Base-by-base conservation (phyloP, 2,113 vertebrate genomes). In the Carassius gibelio region DNA sequence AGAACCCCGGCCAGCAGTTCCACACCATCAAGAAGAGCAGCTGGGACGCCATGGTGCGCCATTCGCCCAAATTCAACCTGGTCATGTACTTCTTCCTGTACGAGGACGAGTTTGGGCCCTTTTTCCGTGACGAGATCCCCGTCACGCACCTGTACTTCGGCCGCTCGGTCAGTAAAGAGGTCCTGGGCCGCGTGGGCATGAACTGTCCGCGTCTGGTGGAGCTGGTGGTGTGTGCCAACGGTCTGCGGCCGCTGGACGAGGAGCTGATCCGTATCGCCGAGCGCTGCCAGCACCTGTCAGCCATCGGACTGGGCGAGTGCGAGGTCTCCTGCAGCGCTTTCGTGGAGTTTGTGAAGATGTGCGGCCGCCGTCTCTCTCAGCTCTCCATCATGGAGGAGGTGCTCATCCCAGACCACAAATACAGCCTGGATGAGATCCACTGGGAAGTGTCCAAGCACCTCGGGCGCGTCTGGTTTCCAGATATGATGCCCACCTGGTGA, bases 71-170 rank as follows among this genome's bases (percentile, higher is more conserved):
- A 92, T 97, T 99, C 69, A 99, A 97, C 89, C 92, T 99, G 91
- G 98, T 99, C 26, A 99, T 99, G 98, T 99, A 99, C 95, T 99
- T 99, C 90, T 99, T 98, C 92, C 94, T 99, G 84, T 98, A 99
- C 0, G 98, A 99, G 90, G 96, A 99, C 10, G 97, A 99, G 93
- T 99, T 99, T 15, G 96, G 96, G 87, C 97, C 96, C 0, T 99
- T 89, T 92, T 99, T 99, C 87, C 96, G 96, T 15, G 97, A 99
- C 0, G 97, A 98, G 93, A 96, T 94, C 75, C 98, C 98, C 0
- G 96, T 98, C 88, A 99, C 97, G 1, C 97, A 99, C 90, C 96
- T 99, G 64, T 99, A 99, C 93, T 99, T 99, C 0, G 98, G 98
- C 2, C 96, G 97, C 85, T 99, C 97, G 0, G 98, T 99, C 74